Evolutionary conservation across 2,888 invertebrate species (phyloP).

Genomic region (Drosophila putrida): DNA sequence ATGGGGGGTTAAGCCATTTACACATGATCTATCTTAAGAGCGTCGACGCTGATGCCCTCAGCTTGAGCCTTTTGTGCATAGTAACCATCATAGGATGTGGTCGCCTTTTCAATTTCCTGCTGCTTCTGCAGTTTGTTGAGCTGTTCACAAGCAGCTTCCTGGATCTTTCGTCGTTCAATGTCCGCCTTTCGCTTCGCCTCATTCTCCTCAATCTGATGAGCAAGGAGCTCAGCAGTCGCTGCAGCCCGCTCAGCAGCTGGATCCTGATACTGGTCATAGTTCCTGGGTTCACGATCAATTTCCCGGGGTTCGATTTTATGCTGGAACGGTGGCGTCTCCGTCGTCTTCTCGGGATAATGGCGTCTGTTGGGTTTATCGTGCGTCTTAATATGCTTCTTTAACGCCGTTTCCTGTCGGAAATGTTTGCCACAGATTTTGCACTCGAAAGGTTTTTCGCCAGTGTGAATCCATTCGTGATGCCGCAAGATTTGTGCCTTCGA

Average conservation of each 20-base stretch:
- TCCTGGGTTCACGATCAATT: constrained; percentile 65
- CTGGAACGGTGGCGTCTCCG: constrained; percentile 53
- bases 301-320: constrained; percentile 63
- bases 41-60: constrained; percentile 66
- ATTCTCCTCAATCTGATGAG: constrained; percentile 81
- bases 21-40: constrained; percentile 74
- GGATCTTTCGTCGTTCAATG: constrained; percentile 77
- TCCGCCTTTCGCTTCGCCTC: constrained; percentile 79
- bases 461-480: constrained; percentile 85
- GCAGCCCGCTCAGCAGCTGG: constrained; percentile 74
- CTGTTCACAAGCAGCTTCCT: constrained; percentile 81
- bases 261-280: constrained; percentile 76
- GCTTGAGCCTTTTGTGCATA: constrained; percentile 74
- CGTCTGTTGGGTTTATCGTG: constrained; percentile 78
- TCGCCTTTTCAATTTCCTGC: constrained; percentile 75
- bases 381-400: constrained; percentile 83
- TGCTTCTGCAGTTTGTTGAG: constrained; percentile 73
- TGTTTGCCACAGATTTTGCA: constrained; percentile 82
- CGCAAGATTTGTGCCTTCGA: constrained; percentile 84
- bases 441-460: constrained; percentile 84
- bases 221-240: constrained; percentile 80
- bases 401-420: constrained; percentile 83
- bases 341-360: constrained; percentile 39
- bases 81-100: constrained; percentile 75
- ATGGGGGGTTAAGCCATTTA: constrained; percentile 25